Conservation (phyloP, 1,140 invertebrate species). For the Drosophila varians region DNA sequence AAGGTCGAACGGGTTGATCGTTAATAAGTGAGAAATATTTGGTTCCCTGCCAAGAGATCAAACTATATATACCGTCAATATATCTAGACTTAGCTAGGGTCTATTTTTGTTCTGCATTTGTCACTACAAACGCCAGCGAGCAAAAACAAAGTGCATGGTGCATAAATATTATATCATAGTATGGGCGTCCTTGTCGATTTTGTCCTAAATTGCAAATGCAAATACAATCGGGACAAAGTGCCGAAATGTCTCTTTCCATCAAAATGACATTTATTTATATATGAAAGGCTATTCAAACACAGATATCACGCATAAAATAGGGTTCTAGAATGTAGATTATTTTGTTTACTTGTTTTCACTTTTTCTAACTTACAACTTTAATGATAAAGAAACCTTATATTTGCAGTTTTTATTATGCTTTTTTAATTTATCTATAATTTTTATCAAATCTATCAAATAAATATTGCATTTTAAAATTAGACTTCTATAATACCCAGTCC, state of each 20-base stretch:
- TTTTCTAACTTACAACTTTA: background rate
- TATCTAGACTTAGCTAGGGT: constrained; percentile 27
- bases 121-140: background rate
- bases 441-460: too few relatives aligned
- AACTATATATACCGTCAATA: constrained; percentile 11
- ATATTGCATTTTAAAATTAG: too few relatives aligned
- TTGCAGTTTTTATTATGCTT: background rate
- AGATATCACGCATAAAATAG: background rate
- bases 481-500: background rate
- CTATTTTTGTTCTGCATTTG: constrained; percentile 54
- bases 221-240: constrained; percentile 1
- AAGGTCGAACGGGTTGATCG: constrained; percentile 37
- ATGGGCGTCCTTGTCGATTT: constrained; percentile 3
- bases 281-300: background rate
- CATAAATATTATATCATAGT: constrained; percentile 44
- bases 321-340: background rate
- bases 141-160: constrained; percentile 35
- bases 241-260: constrained; percentile 12
- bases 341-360: background rate
- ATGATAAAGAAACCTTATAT: background rate
- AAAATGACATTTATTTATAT: background rate
- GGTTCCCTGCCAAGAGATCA: constrained; percentile 52
- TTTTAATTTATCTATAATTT: too few relatives aligned
- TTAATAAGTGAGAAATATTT: constrained; percentile 62
- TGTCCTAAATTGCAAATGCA: constrained; percentile 31